Base-by-base conservation (phyloP, 2,797 vertebrate species). In the Neosilurus hyrtlii region DNA sequence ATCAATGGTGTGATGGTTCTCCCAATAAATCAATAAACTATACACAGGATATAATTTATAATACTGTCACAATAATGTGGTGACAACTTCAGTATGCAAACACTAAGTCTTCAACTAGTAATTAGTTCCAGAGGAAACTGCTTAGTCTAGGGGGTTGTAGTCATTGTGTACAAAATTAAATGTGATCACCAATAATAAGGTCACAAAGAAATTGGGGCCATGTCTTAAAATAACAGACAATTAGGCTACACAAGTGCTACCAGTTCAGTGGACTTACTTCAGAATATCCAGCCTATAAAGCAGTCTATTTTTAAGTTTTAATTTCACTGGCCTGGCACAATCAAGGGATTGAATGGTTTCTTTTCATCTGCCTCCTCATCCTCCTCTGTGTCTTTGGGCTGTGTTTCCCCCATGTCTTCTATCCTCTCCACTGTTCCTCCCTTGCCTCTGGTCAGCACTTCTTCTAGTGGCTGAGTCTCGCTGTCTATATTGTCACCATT, bases 361-460 rank as follows among this genome's bases (percentile, higher is more conserved):
- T 89, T 89, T 56, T 93, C 91, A 1, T 94, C 92, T 26, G 91
- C 92, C n/a, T 90, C 90, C 2, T 94, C 93, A 2, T 87, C 89
- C n/a, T 89, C 89, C 1, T 85, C 87, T 10, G 87, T 85, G 71
- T 94, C 93, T 86, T 93, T 93, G 8, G 83, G 84, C 70, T 90
- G 90, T 0, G 59, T 24, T 11, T 82, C 89, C 18, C 79, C 88
- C n/a, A n/a, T 52, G 9, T 78, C 81, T 16, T 70, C 4, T 68
- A 56, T 76, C 85, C 89, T 37, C 9, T 87, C 35, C 9, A 77
- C 0, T 4, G 65, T 63, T 86, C 91, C 86, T 88, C 90, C 66
- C 2, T 68, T 84, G 3, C 37, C 86, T 63, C 57, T 86, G 76
- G 87, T 89, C 15, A 77, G 80, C 10, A 91, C 88, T 71, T 84